Evolutionary conservation across 2,888 invertebrate genomes (phyloP), one percentile per base, ranked within the genome.

Genomic region (Trachelus troglodyta): DNA sequence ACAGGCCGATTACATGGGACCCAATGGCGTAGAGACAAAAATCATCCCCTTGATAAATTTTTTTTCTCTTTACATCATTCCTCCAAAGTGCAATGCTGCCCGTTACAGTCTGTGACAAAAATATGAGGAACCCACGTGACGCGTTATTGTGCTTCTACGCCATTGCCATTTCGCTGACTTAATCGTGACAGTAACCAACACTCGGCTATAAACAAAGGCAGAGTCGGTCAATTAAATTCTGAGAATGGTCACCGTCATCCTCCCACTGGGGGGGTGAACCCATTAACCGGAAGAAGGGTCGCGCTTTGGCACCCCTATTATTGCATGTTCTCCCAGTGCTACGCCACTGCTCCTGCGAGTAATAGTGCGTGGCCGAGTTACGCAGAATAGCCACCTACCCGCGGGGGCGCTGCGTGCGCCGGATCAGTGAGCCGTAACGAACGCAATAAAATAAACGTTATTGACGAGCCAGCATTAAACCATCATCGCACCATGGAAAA

Each of bases 361-460:
- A 56, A 56, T 56, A 56, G 56, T 56, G 23, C 56, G 56, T 56
- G 56, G 56, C 56, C 23, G 56, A 15, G 23, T 23, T 56, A 56
- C 56, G 56, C 56, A 0, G 9, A 56, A 56, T 9, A 23, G 56
- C 23, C 71, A 71, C 71, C 33, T 34, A 34, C 31, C 33, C 12
- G 31, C 31, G 71, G 23, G 33, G 71, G 31, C 33, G 33, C 33
- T 71, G 71, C 71, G 71, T 71, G 12, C 71, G 71, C 15, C 31
- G 2, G 33, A 23, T 71, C 71, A 34, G 71, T 71, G 12, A 9
- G 71, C 31, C 34, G 71, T 11, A 12, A 71, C 9, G 12, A 71
- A 71, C 33, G 71, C 31, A 71, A 71, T 71, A 71, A 71, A 71
- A 31, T 71, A 71, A 71, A 71, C 71, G 71, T 71, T 71, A 71